A percentile compares a stretch with the other conserved stretches of the same genome.
Conservation (phyloP, 1,140 invertebrate species). For the Panagrolaimus sp. region DNA sequence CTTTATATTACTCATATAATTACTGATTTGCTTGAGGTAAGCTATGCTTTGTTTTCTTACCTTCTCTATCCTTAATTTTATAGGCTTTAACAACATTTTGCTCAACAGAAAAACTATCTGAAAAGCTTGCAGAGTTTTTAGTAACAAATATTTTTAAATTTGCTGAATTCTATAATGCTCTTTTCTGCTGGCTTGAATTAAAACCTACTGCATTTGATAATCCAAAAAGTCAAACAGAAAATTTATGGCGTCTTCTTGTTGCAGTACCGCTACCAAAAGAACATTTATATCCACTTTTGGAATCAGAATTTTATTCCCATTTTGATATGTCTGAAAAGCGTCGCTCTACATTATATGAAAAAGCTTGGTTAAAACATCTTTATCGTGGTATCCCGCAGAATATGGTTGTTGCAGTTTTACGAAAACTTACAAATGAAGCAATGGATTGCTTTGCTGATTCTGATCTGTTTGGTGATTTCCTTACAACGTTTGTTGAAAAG, state of each 20-base stretch:
- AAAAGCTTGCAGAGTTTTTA: too few relatives aligned
- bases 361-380: slow-evolving; percentile 1
- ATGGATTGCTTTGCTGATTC: neutral
- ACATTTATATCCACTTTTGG: slow-evolving; percentile 4
- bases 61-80: too few relatives aligned
- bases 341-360: neutral
- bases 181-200: neutral
- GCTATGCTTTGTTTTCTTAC: too few relatives aligned
- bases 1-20: too few relatives aligned
- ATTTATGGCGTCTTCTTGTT: neutral
- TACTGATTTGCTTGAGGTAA: too few relatives aligned
- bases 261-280: neutral
- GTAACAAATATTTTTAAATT: too few relatives aligned
- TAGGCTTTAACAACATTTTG: too few relatives aligned
- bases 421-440: neutral
- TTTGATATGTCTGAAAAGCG: neutral
- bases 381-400: slow-evolving; percentile 8
- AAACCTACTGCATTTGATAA: neutral
- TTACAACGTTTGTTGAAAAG: neutral
- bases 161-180: neutral
- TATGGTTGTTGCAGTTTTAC: neutral
- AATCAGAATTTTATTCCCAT: neutral
- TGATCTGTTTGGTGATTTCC: neutral
- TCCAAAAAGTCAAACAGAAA: neutral
- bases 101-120: too few relatives aligned